A percentile compares a stretch with the other conserved stretches of the same genome.
Evolutionary conservation across 2,888 invertebrate species (phyloP).

Genomic region (Sarcophaga caerulescens): DNA sequence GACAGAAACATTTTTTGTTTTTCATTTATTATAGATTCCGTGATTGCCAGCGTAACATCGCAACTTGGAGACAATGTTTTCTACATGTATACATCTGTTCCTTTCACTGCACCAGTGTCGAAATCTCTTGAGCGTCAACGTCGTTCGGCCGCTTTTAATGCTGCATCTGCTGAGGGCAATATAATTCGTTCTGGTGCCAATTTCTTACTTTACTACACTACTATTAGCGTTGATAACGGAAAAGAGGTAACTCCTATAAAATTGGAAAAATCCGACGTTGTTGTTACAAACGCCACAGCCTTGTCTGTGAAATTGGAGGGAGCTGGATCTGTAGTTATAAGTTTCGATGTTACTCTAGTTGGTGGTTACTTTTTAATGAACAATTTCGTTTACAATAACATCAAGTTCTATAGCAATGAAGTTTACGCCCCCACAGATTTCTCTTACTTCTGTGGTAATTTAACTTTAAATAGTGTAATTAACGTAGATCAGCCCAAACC

Average conservation of each 20-base stretch:
- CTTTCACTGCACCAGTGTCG: conserved; percentile 68
- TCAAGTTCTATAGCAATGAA: conserved; percentile 68
- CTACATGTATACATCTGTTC: conserved; percentile 73
- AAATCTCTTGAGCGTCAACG: conserved; percentile 73
- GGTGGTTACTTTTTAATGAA: conserved; percentile 76
- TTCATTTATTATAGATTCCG: conserved; percentile 77
- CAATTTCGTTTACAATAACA: conserved; percentile 71
- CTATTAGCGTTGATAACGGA: conserved; percentile 33
- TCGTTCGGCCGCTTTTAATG: conserved; percentile 67
- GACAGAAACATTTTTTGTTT: background rate
- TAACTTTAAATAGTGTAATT: conserved; percentile 70
- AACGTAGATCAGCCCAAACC: background rate
- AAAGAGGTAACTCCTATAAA: background rate
- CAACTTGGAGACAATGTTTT: conserved; percentile 80
- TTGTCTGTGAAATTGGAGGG: conserved; percentile 73
- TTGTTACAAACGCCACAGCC: conserved; percentile 56
- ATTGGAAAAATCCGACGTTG: conserved; percentile 4
- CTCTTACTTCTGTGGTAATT: conserved; percentile 78
- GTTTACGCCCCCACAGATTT: conserved; percentile 77
- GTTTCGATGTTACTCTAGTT: conserved; percentile 72
- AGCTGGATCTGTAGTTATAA: conserved; percentile 67
- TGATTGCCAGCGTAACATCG: conserved; percentile 83
- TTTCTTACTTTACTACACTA: conserved; percentile 75
- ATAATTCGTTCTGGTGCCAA: conserved; percentile 69
- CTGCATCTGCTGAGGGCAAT: conserved; percentile 67